Base-by-base conservation (phyloP, 1,140 invertebrate species). In the Drosophila truncata region DNA sequence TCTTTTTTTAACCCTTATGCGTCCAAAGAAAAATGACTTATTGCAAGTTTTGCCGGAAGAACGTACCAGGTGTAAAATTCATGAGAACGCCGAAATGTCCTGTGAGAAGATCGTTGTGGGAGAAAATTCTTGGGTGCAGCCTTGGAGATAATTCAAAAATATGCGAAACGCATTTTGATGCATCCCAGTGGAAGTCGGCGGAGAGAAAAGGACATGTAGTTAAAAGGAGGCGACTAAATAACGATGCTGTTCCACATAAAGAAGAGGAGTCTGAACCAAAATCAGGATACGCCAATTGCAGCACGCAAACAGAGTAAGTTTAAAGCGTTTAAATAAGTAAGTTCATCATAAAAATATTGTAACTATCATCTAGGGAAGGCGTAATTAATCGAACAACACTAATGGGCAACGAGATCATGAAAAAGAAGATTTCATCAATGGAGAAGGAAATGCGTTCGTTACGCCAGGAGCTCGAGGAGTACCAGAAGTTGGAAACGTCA, bases 281-380 rank as follows among this genome's bases (percentile, higher is more conserved):
- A 67, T 20, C n/a, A 13, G 44, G 57, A 7, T 49, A 39, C 44
- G 33, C 33, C 13, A 9, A 61, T 39, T 31, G 18, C 10, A 49
- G 23, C 25, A 67, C 64, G n/a, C 55, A 67, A 60, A 49, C 64
- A 31, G 57, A 67, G 64, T 67, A 67, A 67, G 64, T n/a, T 49
- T 9, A 60, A 2, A 6, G 10, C 2, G 1, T 13, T 20, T 27
- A 23, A 62, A 42, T 39, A 25, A 25, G n/a, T 61, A 29, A 29
- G 6, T 14, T n/a, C 3, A 33, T 31, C 2, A 8, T 46, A 46
- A 29, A n/a, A 47, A 37, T 27, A 46, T 14, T 57, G 0, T 16
- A 31, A 39, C 13, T 59, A 0, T 46, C 2, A 3, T 29, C n/a
- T 46, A 59, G 57, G 1, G 57, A 59, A 27, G 44, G 14, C 9